Evolutionary conservation across 2,888 invertebrate genomes (phyloP), one percentile per base, ranked within the genome.

Genomic region (Drosophila eohydei): DNA sequence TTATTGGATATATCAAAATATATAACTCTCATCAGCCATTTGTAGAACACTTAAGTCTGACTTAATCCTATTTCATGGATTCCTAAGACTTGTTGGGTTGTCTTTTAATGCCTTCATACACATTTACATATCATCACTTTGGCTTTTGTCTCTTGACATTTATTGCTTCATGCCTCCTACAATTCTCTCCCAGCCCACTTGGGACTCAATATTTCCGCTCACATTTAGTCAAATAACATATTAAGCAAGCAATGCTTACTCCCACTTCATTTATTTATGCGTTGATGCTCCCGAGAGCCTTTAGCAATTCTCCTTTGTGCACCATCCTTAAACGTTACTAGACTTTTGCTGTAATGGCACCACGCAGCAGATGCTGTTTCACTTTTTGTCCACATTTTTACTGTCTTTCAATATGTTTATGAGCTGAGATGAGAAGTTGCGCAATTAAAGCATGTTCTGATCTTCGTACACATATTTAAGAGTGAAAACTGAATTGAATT

Each of bases 251-350:
- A 34, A n/a, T 26, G n/a, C 21, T 2, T 48, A 9, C 30, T 28
- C 30, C 9, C 9, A 2, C 48, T 16, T n/a, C 48, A 48, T 48
- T 48, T 32, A 11, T 16, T 21, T 32, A 16, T 30, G 28, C 7
- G 32, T 9, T 44, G 11, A 12, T 2, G 28, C n/a, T 36, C n/a
- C 12, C 8, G 3, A 28, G 50, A 1, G 51, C 12, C n/a, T 50
- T 56, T 55, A 26, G 11, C 21, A 11, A 14, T 55, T 55, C 61
- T 34, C 55, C 28, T 43, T 54, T 54, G 43, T 28, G 12, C n/a
- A 1, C 2, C 9, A 12, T 61, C 43, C 54, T 55, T 54, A 54
- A 61, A 52, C 52, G 52, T 50, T 3, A 11, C 16, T 16, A 16
- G 16, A 32, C 6, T 9, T 4, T 5, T 32, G n/a, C n/a, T n/a